Evolutionary conservation across 2,888 invertebrate genomes (phyloP).

Genomic region (Monoplex corrugatus): DNA sequence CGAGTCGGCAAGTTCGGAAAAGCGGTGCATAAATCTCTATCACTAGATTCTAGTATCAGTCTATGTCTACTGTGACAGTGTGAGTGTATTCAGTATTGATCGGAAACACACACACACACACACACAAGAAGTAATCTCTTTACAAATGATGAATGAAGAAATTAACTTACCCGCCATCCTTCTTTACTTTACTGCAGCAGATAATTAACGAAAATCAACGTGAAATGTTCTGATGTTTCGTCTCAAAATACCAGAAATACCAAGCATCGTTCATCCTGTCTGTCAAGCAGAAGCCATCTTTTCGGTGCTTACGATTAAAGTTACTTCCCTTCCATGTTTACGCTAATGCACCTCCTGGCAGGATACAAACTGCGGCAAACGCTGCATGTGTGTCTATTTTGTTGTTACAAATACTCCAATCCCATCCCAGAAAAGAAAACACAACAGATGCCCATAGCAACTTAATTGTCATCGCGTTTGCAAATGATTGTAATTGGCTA

Average conservation of each 20-base stretch:
- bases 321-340: slow-evolving; percentile 18
- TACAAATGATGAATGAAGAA: neutral
- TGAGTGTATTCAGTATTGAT: slow-evolving; percentile 32
- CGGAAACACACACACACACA: too few relatives aligned
- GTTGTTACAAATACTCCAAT: too few relatives aligned
- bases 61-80: neutral
- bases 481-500: too few relatives aligned
- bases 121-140: neutral
- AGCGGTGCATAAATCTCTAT: too few relatives aligned
- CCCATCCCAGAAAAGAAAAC: too few relatives aligned
- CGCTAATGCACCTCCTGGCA: too few relatives aligned
- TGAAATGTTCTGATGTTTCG: neutral
- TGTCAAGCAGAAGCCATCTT: slow-evolving; percentile 33
- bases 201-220: neutral
- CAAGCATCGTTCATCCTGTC: neutral
- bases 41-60: neutral
- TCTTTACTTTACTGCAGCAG: neutral
- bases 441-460: too few relatives aligned
- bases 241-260: neutral
- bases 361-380: too few relatives aligned
- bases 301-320: neutral
- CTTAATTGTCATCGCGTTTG: too few relatives aligned
- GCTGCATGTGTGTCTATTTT: too few relatives aligned
- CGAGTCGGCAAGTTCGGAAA: too few relatives aligned
- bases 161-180: slow-evolving; percentile 36